Evolutionary conservation across 1,140 invertebrate species (phyloP).

Genomic region (Trichomalopsis sarcophagae): DNA sequence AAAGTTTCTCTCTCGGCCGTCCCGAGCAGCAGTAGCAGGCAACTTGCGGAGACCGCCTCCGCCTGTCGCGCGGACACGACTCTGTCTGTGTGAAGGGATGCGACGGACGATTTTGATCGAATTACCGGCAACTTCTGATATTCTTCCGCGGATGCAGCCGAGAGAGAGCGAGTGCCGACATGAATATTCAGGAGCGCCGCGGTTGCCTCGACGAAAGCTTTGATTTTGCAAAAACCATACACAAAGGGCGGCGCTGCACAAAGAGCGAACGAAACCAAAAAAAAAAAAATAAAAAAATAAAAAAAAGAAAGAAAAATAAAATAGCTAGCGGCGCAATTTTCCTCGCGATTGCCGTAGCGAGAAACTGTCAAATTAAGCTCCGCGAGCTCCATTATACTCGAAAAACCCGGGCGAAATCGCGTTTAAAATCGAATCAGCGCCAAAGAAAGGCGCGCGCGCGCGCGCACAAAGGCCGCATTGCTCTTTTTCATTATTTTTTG

Average conservation of each 20-base stretch:
- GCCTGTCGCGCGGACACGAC: neutral
- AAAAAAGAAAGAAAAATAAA: too few relatives aligned
- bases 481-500: conserved; percentile 2
- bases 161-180: neutral
- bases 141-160: conserved; percentile 9
- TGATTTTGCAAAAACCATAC: neutral
- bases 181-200: conserved; percentile 25
- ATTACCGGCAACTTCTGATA: conserved; percentile 25
- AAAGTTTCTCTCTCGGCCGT: conserved; percentile 32
- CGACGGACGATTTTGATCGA: conserved; percentile 37
- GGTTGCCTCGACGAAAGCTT: neutral
- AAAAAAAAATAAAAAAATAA: too few relatives aligned
- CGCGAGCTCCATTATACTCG: neutral
- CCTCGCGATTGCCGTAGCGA: too few relatives aligned
- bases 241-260: too few relatives aligned
- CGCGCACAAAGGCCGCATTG: neutral
- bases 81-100: neutral
- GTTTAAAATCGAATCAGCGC: neutral
- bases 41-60: neutral
- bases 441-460: neutral
- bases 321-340: too few relatives aligned
- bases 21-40: neutral
- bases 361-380: too few relatives aligned
- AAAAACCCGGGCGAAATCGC: neutral
- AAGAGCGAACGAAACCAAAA: too few relatives aligned